These are phyloP conservation scores for Leptocoma aspasia DNA, from an alignment of 2,113 vertebrate species.

Conservation along the genomic window DNA sequence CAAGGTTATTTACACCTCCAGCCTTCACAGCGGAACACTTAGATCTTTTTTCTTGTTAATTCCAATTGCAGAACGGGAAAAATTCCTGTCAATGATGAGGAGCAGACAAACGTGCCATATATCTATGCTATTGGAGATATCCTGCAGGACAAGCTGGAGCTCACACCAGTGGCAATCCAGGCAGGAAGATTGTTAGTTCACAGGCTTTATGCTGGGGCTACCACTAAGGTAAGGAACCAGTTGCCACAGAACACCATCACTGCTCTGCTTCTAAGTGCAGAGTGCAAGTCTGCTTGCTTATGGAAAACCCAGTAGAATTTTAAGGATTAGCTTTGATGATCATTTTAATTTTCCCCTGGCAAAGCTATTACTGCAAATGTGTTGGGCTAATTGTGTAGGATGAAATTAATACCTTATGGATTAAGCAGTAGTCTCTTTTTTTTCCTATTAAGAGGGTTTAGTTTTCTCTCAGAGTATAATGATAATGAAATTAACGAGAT, in stretches of 20 bases:
- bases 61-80: conserved; percentile 75
- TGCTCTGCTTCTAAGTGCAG: not conserved
- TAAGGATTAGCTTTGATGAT: conserved; percentile 7
- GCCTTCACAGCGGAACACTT: not conserved
- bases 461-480: not conserved
- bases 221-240: conserved; percentile 66
- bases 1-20: not conserved
- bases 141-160: conserved; percentile 76
- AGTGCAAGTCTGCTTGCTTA: not conserved
- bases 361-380: not conserved
- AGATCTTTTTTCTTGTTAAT: not conserved
- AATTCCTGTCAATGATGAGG: conserved; percentile 79
- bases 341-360: not conserved
- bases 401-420: not conserved
- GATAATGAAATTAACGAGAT: conserved; percentile 13
- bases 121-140: conserved; percentile 82
- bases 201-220: conserved; percentile 74
- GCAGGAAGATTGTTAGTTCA: conserved; percentile 76
- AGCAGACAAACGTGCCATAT: conserved; percentile 80
- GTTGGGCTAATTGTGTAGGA: not conserved
- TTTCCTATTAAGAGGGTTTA: not conserved
- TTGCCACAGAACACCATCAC: not conserved
- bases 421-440: not conserved
- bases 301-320: not conserved
- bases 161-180: conserved; percentile 83